Base-by-base conservation (phyloP, 2,797 vertebrate species). In the Chaunax sp. region DNA sequence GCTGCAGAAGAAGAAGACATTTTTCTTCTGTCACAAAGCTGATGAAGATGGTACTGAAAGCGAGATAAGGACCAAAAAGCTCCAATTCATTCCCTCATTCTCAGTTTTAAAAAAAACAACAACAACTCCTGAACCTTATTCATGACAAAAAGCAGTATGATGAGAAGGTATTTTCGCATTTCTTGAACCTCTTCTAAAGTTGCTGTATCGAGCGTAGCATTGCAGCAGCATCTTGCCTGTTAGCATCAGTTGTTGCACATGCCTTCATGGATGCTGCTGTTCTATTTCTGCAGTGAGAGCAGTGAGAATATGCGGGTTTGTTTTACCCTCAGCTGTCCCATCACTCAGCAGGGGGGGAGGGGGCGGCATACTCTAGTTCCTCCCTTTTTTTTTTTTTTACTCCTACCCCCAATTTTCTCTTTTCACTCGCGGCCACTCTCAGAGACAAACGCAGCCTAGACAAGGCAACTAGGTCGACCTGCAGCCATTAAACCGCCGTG, bases 301-400 rank as follows among this genome's bases (percentile, higher is more conserved):
- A 28, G 52, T 75, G 78, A 73, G 69, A 87, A 70, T 68, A 77
- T 85, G 72, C 52, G 70, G 77, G 82, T 77, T 86, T 82, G 75
- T 82, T 81, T 66, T 28, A 53, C 80, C 71, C 75, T 80, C 86
- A 88, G 89, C 85, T 89, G 90, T 89, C 85, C 83, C 78, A 86
- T 86, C 68, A 45, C 81, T 79, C 80, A 82, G 75, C 76, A 62
- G 78, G 73, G 70, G 80, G 61, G 47, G 55, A 52, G 65, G 33
- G 10, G 33, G 33, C n/a, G 43, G 25, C 60, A 53, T 59, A 69
- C 70, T 70, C 62, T 71, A 50, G 35, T 79, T 78, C 59, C 59
- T 69, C 60, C 55, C 44, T 13, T 40, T 4, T 18, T 0, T 7
- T 41, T 38, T 37, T 19, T 37, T 50, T 54, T 63, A 14, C 10